A percentile compares a stretch with the other conserved stretches of the same genome.
Evolutionary conservation across 2,113 vertebrate genomes (phyloP).

Genomic region (Paratilapia polleni): DNA sequence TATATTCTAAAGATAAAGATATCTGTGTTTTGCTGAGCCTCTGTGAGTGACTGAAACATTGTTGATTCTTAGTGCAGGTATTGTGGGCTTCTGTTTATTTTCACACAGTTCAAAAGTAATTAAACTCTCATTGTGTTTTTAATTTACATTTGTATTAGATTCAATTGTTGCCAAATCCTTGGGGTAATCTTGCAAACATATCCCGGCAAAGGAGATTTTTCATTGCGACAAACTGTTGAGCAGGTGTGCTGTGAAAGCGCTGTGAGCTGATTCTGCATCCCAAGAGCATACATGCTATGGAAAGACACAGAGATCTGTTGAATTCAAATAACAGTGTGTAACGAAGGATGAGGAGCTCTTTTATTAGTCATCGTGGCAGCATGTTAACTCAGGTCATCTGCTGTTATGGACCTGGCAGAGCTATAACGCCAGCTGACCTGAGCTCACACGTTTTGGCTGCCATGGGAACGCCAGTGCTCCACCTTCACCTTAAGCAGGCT

Average conservation of each 20-base stretch:
- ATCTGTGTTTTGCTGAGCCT: background rate
- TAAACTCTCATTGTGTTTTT: constrained; percentile 22
- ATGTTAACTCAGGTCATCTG: constrained; percentile 40
- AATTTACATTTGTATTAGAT: background rate
- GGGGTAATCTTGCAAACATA: background rate
- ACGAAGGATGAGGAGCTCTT: constrained; percentile 20
- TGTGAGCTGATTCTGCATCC: background rate
- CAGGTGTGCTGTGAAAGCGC: constrained; percentile 14
- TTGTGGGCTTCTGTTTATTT: constrained; percentile 3
- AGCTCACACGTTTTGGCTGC: constrained; percentile 33
- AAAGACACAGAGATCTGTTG: constrained; percentile 26
- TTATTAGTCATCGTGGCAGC: constrained; percentile 53
- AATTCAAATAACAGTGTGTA: constrained; percentile 48
- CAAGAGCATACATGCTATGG: background rate
- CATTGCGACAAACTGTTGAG: constrained; percentile 1
- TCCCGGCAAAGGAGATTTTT: background rate
- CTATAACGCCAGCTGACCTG: constrained; percentile 10
- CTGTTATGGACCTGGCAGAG: constrained; percentile 16
- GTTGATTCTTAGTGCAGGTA: background rate
- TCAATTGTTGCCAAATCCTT: background rate
- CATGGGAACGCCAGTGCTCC: constrained; percentile 47
- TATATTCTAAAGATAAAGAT: background rate
- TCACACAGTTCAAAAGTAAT: constrained; percentile 13
- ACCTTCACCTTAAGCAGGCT: constrained; percentile 8
- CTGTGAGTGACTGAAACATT: background rate